Evolutionary conservation across 1,140 invertebrate genomes (phyloP).

Genomic region (Chrysomallon squamiferum): DNA sequence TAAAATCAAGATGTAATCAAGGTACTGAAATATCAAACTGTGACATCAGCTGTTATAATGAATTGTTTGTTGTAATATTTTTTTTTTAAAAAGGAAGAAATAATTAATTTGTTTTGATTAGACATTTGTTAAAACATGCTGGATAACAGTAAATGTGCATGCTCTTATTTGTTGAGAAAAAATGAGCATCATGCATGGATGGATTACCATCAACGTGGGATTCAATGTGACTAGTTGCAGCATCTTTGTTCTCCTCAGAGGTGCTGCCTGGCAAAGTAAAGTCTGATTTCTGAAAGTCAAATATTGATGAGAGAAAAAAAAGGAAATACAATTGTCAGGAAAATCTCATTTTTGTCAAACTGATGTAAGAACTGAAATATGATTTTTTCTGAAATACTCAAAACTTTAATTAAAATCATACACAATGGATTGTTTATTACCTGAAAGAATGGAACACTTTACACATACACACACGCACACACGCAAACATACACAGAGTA

Average conservation of each 20-base stretch:
- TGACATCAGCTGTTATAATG: no score
- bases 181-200: neutral
- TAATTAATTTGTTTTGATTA: neutral
- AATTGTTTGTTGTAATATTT: neutral
- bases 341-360: no score
- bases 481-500: no score
- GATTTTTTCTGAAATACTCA: no score
- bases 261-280: slow-evolving; percentile 38
- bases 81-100: neutral
- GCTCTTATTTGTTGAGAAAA: slow-evolving; percentile 1
- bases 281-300: slow-evolving; percentile 32
- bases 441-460: no score
- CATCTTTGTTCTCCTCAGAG: slow-evolving; percentile 24
- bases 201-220: slow-evolving; percentile 8
- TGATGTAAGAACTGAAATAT: no score
- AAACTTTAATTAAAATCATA: no score
- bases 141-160: neutral
- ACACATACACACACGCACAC: no score
- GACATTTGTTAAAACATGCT: slow-evolving; percentile 5
- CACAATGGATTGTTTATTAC: no score
- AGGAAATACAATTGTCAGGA: neutral
- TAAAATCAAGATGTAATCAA: no score
- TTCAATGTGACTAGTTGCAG: slow-evolving; percentile 19
- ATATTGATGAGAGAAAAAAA: slow-evolving; percentile 16
- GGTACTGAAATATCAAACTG: neutral